Percentiles rank a stretch among this genome's conserved stretches.
Conservation (phyloP, 2,113 vertebrate species). For the Eubucco bourcierii region DNA sequence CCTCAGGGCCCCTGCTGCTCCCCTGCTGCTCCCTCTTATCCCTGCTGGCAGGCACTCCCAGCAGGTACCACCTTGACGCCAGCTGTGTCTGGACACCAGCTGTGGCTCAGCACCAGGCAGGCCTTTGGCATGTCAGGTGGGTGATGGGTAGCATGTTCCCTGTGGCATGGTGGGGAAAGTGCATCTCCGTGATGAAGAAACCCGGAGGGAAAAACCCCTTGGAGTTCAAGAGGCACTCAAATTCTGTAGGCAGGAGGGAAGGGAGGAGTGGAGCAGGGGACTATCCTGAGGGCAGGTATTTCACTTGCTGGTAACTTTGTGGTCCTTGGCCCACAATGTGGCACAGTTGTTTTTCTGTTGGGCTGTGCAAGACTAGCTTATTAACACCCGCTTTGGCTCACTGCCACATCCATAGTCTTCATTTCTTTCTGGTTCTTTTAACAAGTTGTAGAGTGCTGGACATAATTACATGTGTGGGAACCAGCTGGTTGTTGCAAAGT, state of each 20-base stretch:
- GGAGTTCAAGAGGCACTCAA: not conserved
- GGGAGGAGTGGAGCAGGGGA: fast-evolving
- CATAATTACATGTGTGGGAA: not conserved
- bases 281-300: not conserved
- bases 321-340: not conserved
- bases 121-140: not conserved
- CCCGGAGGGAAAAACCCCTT: fast-evolving
- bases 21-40: not conserved
- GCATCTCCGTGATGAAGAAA: not conserved
- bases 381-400: not conserved
- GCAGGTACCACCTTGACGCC: fast-evolving
- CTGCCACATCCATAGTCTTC: not conserved
- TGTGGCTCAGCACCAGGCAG: not conserved
- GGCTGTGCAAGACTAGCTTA: not conserved
- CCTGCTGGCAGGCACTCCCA: not conserved
- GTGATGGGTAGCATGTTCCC: not conserved
- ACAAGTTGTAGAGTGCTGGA: not conserved
- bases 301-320: not conserved
- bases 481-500: not conserved
- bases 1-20: not conserved
- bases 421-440: not conserved
- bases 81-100: not conserved
- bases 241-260: not conserved
- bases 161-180: fast-evolving
- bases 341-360: not conserved